A percentile compares a stretch with the other conserved stretches of the same genome.
Evolutionary conservation across 2,797 vertebrate species (phyloP).

Genomic region (Labroides dimidiatus): DNA sequence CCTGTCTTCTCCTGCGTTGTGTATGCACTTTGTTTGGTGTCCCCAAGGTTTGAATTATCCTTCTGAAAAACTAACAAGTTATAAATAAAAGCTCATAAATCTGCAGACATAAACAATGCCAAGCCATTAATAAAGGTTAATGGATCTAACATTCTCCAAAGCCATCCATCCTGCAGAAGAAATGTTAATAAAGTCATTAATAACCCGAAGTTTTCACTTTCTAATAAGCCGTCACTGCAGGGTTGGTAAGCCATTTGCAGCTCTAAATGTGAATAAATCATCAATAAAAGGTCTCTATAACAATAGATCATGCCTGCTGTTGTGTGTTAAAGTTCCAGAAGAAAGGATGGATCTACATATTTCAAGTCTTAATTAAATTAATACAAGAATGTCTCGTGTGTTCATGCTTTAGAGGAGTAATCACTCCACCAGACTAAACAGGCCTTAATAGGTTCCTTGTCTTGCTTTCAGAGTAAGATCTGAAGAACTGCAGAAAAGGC

Average conservation of each 20-base stretch:
- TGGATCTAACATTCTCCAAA: constrained; percentile 13
- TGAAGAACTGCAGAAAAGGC: neutral
- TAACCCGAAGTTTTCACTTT: constrained; percentile 22
- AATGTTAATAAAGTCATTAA: constrained; percentile 44
- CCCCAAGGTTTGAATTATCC: neutral
- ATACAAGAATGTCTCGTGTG: neutral
- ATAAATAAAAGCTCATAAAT: constrained; percentile 30
- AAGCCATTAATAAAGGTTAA: constrained; percentile 48
- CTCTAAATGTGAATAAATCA: constrained; percentile 28
- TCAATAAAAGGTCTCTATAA: constrained; percentile 9
- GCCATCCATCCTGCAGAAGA: constrained; percentile 7
- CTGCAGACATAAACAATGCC: constrained; percentile 24
- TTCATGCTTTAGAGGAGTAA: neutral
- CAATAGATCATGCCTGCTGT: constrained; percentile 14
- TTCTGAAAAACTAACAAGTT: constrained; percentile 15
- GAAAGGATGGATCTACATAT: neutral
- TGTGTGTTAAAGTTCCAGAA: neutral
- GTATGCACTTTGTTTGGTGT: neutral
- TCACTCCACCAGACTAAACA: neutral
- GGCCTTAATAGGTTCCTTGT: neutral
- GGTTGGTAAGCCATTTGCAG: constrained; percentile 32
- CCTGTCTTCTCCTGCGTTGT: neutral
- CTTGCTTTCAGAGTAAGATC: neutral
- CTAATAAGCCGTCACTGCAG: constrained; percentile 31
- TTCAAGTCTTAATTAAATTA: neutral